phyloP scores from a whole-genome alignment of 2,888 invertebrate species.

The Mamestra brassicae region DNA sequence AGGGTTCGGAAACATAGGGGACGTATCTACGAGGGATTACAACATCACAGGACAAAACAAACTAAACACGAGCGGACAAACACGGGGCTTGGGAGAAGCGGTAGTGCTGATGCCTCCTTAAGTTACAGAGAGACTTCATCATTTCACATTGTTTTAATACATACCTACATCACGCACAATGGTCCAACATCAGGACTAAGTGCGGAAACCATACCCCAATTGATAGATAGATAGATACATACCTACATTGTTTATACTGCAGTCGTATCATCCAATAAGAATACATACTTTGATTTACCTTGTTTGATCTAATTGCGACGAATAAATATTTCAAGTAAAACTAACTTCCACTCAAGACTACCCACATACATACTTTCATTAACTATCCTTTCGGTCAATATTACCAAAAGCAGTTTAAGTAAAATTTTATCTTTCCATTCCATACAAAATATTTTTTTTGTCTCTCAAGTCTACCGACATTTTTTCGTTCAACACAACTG shows the following conservation, averaged over 20 bases:
- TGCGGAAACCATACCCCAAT: too few species aligned
- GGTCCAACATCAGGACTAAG: too few species aligned
- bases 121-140: constrained; percentile 35
- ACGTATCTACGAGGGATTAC: constrained; percentile 20
- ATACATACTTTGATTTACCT: neutral
- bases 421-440: too few species aligned
- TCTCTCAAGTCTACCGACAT: too few species aligned
- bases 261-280: neutral
- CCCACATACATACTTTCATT: neutral
- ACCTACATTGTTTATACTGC: neutral
- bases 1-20: constrained; percentile 39
- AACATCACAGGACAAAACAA: constrained; percentile 38
- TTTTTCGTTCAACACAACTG: too few species aligned
- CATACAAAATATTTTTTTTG: too few species aligned
- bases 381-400: neutral
- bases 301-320: neutral
- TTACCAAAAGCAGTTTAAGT: neutral
- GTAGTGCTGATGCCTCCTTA: constrained; percentile 6
- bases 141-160: neutral
- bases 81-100: constrained; percentile 11
- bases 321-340: neutral
- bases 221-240: too few species aligned
- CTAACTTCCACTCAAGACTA: neutral
- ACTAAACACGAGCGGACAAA: constrained; percentile 29
- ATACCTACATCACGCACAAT: neutral